Evolutionary conservation across 37 sponge, comb jelly and placozoan species (phyloP), one percentile per base, ranked within the genome.

Genomic region (Halisarca cf. caerulea): DNA sequence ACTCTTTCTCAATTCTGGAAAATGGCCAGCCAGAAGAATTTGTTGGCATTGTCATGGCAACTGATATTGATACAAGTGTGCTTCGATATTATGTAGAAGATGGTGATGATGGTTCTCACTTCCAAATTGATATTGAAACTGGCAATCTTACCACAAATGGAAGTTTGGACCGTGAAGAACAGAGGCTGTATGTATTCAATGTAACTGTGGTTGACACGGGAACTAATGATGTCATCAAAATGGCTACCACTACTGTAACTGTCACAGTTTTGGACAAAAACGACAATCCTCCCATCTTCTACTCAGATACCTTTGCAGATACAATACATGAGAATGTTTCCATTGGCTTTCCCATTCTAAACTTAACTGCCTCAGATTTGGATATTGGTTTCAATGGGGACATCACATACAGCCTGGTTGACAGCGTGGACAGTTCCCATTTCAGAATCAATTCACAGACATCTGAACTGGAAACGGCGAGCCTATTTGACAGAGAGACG

Each of bases 261-360:
- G 64, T 94, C 1, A 14, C 20, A 3, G 27, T 94, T 20, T 7
- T 74, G 38, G 91, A 91, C 37, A 43, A 84, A 37, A 91, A 94
- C 73, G 91, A 94, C 57, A 88, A 60, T 35, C 32, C 85, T 0
- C 94, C 94, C 7, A 23, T 18, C 36, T 94, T 94, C 78, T 37
- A 35, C n/a, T 53, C 88, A 28, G 17, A 59, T 1, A 21, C 30
- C 11, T 91, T 87, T 71, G 38, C 17, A 18, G 51, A 42, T 2
- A 30, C 61, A 21, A 69, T 91, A 9, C 70, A 35, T 6, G 95
- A 94, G 43, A 80, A 79, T 33, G 17, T 78, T 0, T 8, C 61
- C 2, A n/a, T 39, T 35, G 79, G 72, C 0, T 20, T 45, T 2
- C 28, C 45, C 18, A 83, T 91, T 30, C 34, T 82, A 27, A 71